Evolutionary conservation across 2,888 invertebrate species (phyloP).

Genomic region (Agrotis puta): DNA sequence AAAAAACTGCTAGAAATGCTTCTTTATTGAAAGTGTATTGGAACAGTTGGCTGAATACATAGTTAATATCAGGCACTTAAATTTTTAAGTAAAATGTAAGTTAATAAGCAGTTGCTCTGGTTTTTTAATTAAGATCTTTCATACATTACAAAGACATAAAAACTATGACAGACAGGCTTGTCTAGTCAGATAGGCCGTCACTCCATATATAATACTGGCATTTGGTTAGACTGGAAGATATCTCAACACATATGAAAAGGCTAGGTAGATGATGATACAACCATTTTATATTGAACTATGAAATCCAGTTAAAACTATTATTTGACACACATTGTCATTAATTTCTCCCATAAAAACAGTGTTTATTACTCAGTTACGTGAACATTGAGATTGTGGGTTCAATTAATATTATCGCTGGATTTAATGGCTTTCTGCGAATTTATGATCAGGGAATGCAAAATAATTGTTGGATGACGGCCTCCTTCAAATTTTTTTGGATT

Average conservation of each 20-base stretch:
- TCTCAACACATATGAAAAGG: background rate
- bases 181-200: background rate
- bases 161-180: background rate
- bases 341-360: constrained; percentile 25
- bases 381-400: constrained; percentile 31
- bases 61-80: background rate
- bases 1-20: background rate
- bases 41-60: background rate
- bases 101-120: background rate
- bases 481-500: background rate
- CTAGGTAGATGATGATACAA: background rate
- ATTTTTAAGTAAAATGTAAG: background rate
- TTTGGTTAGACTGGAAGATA: background rate
- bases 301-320: background rate
- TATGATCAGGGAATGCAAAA: constrained; percentile 2
- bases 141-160: background rate
- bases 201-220: background rate
- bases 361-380: constrained; percentile 46
- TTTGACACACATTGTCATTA: constrained; percentile 1
- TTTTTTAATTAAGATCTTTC: background rate
- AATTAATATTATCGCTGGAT: constrained; percentile 42
- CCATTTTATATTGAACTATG: background rate
- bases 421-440: constrained; percentile 34
- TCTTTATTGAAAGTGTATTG: background rate
- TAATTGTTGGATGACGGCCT: background rate